These are phyloP conservation scores for Drosophila eugracilis DNA, from an alignment of 1,140 invertebrate species.

Conservation along the genomic window DNA sequence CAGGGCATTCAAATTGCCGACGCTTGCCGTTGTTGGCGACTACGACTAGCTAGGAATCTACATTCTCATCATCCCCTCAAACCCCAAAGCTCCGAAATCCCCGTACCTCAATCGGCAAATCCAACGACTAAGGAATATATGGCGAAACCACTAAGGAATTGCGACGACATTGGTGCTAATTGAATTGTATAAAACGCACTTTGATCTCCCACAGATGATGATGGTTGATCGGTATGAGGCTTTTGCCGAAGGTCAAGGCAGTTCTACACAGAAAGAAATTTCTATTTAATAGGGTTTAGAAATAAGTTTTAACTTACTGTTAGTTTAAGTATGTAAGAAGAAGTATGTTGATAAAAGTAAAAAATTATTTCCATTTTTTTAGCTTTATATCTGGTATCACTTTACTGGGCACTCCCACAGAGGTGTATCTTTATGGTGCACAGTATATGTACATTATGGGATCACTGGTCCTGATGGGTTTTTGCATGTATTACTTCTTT, in stretches of 20 bases:
- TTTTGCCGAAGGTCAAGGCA: conserved; percentile 58
- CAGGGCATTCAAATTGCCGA: conserved; percentile 44
- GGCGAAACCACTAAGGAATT: background rate
- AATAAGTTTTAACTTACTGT: background rate
- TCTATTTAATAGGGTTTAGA: background rate
- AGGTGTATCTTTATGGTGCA: conserved; percentile 92
- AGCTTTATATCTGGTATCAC: conserved; percentile 89
- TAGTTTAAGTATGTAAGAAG: too few species aligned
- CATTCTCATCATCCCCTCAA: background rate
- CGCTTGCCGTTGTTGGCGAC: conserved; percentile 37
- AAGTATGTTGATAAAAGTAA: too few species aligned
- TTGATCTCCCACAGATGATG: conserved; percentile 59
- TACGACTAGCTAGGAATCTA: conserved; percentile 1
- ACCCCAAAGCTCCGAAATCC: background rate
- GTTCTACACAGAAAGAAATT: conserved; percentile 12
- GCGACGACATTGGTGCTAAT: conserved; percentile 59
- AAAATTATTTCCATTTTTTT: background rate
- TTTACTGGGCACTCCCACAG: conserved; percentile 90
- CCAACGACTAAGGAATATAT: background rate
- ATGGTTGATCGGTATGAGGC: conserved; percentile 1
- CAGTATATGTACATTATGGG: conserved; percentile 89
- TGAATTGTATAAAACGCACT: conserved; percentile 80
- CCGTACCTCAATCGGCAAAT: background rate
- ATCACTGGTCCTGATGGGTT: conserved; percentile 87
- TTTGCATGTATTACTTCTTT: conserved; percentile 89